Base-by-base conservation (phyloP, 2,113 vertebrate species). In the Channa maculata region DNA sequence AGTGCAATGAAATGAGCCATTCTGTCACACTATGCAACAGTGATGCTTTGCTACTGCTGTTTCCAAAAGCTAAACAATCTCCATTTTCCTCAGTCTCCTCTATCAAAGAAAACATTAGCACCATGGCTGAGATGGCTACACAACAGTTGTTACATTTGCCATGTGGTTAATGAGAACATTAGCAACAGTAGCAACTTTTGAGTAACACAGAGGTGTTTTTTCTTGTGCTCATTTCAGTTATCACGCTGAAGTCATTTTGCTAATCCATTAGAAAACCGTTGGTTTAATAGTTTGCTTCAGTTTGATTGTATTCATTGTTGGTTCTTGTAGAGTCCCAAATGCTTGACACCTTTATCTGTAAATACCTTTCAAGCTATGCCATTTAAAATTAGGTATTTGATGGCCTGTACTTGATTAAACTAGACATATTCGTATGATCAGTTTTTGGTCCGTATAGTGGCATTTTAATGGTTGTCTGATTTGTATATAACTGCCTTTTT, bases 1-100 rank as follows among this genome's bases (percentile, higher is more conserved):
- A 41, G 6, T 41, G 39, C 39, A 41, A 41, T 41, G 4, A 41
- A 7, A 41, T 41, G 4, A 5, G 39, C 4, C 39, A 41, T 41
- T 41, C 6, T 41, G 39, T 2, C 4, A 24, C 24, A 68, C 95
- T 88, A 65, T 94, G 92, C 79, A 85, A 95, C 86, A 90, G 5
- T 83, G 50, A 84, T 89, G 92, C 6, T 46, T 88, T 74, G 90
- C 88, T 53, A 88, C 33, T 0, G 38, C 68, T 12, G 75, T 85
- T 48, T 74, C 58, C n/a, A 94, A 65, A 52, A 60, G 79, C 15
- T 77, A 84, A 77, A 93, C 86, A 83, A 92, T 83, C 54, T 55
- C 53, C 71, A 86, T 75, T 83, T 82, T 89, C 86, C 77, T 79
- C 49, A 41, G 64, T 90, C 68, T 70, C 34, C 72, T 92, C 91